Percentiles rank a stretch among this genome's conserved stretches.
Evolutionary conservation across 2,888 invertebrate species (phyloP).

Genomic region (Nemapogon koenigi): DNA sequence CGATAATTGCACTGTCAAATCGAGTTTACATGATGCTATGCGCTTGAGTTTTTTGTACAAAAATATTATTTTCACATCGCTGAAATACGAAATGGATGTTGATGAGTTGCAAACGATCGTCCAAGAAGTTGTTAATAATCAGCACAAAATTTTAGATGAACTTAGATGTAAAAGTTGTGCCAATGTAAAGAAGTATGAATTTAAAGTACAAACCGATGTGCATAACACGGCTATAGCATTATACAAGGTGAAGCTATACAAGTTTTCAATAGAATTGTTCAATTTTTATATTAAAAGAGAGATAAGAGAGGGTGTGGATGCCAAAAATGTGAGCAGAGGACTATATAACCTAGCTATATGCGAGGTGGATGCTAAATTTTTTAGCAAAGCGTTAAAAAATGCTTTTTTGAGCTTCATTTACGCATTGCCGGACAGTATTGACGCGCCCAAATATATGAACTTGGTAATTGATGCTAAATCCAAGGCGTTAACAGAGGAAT

Average conservation of each 20-base stretch:
- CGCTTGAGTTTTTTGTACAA: conserved; percentile 35
- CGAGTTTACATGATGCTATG: conserved; percentile 39
- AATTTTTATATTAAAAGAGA: conserved; percentile 37
- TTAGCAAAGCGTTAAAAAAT: conserved; percentile 30
- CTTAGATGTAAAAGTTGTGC: conserved; percentile 28
- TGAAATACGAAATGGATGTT: conserved; percentile 23
- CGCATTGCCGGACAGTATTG: conserved; percentile 26
- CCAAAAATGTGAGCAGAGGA: conserved; percentile 37
- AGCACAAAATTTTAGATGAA: conserved; percentile 29
- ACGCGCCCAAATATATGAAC: conserved; percentile 39
- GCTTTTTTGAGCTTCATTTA: conserved; percentile 40
- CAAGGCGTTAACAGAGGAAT: conserved; percentile 29
- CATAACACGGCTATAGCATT: conserved; percentile 43
- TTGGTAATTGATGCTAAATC: conserved; percentile 48
- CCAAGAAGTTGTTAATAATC: conserved; percentile 23
- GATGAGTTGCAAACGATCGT: conserved; percentile 22
- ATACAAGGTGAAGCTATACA: conserved; percentile 31
- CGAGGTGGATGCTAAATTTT: conserved; percentile 33
- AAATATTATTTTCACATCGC: conserved; percentile 26
- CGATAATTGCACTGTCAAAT: conserved; percentile 34
- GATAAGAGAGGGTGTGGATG: conserved; percentile 1
- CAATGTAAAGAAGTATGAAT: conserved; percentile 34
- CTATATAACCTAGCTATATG: conserved; percentile 51
- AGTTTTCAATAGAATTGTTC: conserved; percentile 38
- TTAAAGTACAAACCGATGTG: conserved; percentile 39